Evolutionary conservation across 2,888 invertebrate genomes (phyloP), one percentile per base, ranked within the genome.

Genomic region (Melieria omissa): DNA sequence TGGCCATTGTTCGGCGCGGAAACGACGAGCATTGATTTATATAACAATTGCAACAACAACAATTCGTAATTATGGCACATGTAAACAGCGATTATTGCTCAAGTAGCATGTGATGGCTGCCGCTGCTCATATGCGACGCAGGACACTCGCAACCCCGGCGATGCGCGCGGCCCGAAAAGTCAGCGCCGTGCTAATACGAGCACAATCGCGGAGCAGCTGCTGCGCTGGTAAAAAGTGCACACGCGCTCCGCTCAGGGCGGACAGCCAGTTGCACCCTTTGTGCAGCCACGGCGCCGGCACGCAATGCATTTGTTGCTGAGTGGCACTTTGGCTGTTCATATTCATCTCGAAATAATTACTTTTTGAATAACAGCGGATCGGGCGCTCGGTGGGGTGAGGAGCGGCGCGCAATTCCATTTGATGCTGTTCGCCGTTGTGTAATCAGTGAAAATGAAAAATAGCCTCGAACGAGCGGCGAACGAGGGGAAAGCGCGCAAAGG

Each of bases 31-130:
- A 77, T 71, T 77, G 77, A 77, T 77, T 76, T 77, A 76, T 77
- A 73, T 75, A 71, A 72, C 73, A 75, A 75, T 76, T 74, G 76
- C 74, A 74, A 66, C 72, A 73, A 77, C 73, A 74, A 65, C 71
- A 75, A 73, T 75, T 73, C 66, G 72, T 76, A 77, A 77, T 78
- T 76, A 77, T 77, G 76, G 75, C 77, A 74, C 77, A 76, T 78
- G 76, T 77, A 74, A 76, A 78, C 75, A 78, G 65, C 58, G 70
- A 76, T 71, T 57, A 74, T 74, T 74, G 72, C 70, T 71, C 63
- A 54, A 69, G 57, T 62, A 64, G 12, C 57, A 46, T 64, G 47
- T 64, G 49, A 63, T 57, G 62, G n/a, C 41, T 41, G n/a, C 7
- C 9, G 52, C 9, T 52, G 52, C n/a, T 58, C 29, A 29, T 29